phyloP scores from a whole-genome alignment of 2,888 invertebrate species.

The Smittia aterrima region DNA sequence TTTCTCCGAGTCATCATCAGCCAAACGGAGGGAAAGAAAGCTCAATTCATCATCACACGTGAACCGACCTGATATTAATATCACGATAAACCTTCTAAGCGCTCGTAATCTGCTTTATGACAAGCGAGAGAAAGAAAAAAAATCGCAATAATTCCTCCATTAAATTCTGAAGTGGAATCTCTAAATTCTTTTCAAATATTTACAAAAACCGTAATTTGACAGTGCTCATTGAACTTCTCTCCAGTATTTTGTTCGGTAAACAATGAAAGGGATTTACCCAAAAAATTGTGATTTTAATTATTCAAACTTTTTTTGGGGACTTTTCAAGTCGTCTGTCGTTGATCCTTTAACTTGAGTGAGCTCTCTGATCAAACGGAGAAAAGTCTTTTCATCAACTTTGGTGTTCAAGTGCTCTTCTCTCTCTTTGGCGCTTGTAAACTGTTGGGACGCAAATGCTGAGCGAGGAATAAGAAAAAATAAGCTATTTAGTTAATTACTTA shows the following conservation, averaged over 20 bases:
- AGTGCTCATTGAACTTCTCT: constrained; percentile 8
- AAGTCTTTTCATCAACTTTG: no score
- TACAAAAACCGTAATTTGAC: constrained; percentile 7
- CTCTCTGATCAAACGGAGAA: no score
- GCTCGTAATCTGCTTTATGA: neutral
- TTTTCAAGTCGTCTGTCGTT: neutral
- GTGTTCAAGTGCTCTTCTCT: neutral
- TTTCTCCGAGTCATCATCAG: no score
- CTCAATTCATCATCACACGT: no score
- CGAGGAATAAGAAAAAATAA: neutral
- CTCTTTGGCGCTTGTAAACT: neutral
- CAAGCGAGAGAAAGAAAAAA: neutral
- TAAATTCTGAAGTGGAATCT: neutral
- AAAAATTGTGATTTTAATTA: constrained; percentile 28
- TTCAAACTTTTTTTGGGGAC: constrained; percentile 10
- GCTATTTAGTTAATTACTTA: constrained; percentile 28
- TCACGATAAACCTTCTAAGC: neutral
- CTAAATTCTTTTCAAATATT: constrained; percentile 17
- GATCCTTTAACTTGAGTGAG: no score
- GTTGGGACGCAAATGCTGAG: neutral
- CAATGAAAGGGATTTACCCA: constrained; percentile 6
- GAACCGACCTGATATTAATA: neutral
- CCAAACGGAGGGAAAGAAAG: no score
- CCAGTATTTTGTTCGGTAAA: neutral
- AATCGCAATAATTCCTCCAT: neutral